Conservation (phyloP, 2,113 vertebrate species). For the Picathartes gymnocephalus region DNA sequence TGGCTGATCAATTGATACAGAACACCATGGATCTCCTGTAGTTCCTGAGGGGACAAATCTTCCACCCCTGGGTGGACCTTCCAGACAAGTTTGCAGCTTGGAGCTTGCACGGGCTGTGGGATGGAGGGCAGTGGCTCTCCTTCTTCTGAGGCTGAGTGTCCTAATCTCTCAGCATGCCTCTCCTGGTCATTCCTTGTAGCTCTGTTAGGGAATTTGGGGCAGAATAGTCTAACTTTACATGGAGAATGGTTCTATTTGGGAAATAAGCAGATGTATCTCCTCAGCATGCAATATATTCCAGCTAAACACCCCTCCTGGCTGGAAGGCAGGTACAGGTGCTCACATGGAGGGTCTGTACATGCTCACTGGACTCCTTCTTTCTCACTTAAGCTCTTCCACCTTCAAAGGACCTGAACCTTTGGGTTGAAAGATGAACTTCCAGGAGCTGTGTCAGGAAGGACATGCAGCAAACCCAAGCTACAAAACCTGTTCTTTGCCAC, state of each 20-base stretch:
- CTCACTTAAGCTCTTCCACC: background rate
- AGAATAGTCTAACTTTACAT: background rate
- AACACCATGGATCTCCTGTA: background rate
- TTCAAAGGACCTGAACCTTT: background rate
- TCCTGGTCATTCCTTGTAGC: background rate
- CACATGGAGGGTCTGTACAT: background rate
- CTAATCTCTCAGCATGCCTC: background rate
- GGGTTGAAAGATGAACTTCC: background rate
- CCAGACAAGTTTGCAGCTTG: background rate
- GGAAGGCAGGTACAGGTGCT: background rate
- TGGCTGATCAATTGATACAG: background rate
- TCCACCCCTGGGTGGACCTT: background rate
- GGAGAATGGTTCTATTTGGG: background rate
- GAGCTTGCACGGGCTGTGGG: background rate
- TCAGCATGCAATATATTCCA: background rate
- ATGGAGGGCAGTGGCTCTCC: background rate
- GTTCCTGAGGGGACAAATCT: background rate
- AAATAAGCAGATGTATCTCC: background rate
- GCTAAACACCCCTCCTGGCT: background rate
- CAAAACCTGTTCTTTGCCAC: background rate
- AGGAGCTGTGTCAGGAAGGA: background rate
- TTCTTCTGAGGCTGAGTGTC: background rate
- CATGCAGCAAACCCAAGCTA: background rate
- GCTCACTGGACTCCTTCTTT: background rate
- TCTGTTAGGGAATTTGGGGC: background rate